Evolutionary conservation across 2,888 invertebrate species (phyloP).

Genomic region (Augochlorella aurata): DNA sequence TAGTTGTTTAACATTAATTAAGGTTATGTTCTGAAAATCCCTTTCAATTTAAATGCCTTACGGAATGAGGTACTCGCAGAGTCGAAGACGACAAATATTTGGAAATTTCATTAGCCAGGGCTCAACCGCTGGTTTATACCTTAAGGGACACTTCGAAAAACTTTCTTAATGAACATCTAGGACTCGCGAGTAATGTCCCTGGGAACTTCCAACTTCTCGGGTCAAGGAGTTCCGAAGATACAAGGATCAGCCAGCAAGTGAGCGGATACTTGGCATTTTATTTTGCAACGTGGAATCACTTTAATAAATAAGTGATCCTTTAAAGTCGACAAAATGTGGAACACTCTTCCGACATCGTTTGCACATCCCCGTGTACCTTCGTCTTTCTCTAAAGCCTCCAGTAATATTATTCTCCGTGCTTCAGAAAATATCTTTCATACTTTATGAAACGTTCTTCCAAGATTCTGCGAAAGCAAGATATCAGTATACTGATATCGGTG

Average conservation of each 20-base stretch:
- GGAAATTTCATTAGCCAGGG: not conserved
- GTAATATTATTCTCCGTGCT: too few relatives aligned
- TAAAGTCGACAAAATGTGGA: too few relatives aligned
- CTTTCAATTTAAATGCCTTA: too few relatives aligned
- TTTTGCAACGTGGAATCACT: not conserved
- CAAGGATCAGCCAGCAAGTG: not conserved
- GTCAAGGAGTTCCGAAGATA: not conserved
- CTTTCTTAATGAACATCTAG: not conserved
- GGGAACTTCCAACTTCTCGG: not conserved
- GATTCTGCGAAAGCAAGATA: too few relatives aligned
- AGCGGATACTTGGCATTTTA: not conserved
- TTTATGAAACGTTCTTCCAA: too few relatives aligned
- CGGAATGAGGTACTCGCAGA: not conserved
- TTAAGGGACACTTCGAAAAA: not conserved
- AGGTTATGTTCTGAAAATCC: too few relatives aligned
- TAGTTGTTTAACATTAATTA: too few relatives aligned
- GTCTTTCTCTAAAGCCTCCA: too few relatives aligned
- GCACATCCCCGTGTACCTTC: too few relatives aligned
- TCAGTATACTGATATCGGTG: too few relatives aligned
- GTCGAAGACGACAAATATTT: not conserved
- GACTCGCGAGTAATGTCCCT: not conserved
- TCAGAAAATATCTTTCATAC: too few relatives aligned
- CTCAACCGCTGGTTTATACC: not conserved
- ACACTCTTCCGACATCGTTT: too few relatives aligned
- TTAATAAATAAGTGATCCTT: not conserved